These are phyloP conservation scores for Podotricha telesiphe DNA, from an alignment of 2,888 invertebrate genomes.

Conservation along the genomic window DNA sequence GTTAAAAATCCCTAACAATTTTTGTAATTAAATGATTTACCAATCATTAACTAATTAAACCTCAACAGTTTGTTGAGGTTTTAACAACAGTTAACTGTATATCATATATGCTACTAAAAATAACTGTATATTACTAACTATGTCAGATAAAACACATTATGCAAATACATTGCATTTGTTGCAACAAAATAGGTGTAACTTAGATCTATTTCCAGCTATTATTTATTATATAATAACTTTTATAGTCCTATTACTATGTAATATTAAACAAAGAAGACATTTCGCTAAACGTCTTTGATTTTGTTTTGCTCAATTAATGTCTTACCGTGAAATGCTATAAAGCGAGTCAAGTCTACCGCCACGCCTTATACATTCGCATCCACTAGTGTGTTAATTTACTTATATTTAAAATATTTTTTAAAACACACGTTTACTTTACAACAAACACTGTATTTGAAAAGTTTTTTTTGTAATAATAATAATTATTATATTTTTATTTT, in stretches of 20 bases:
- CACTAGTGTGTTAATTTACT: slow-evolving; percentile 11
- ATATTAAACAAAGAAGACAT: slow-evolving; percentile 39
- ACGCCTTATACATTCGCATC: slow-evolving; percentile 59
- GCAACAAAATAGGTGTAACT: neutral
- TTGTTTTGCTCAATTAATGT: slow-evolving; percentile 76
- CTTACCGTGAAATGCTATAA: slow-evolving; percentile 76
- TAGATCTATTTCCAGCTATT: slow-evolving; percentile 20
- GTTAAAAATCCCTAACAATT: too few species aligned
- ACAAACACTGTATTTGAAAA: too few species aligned
- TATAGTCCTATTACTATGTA: slow-evolving; percentile 33
- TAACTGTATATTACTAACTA: too few species aligned
- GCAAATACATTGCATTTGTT: neutral
- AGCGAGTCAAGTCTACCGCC: slow-evolving; percentile 59
- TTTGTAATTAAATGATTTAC: too few species aligned
- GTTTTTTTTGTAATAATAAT: too few species aligned
- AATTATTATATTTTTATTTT: too few species aligned
- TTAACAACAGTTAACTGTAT: too few species aligned
- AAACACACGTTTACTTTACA: neutral
- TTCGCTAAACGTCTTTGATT: slow-evolving; percentile 59
- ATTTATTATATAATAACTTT: slow-evolving; percentile 24
- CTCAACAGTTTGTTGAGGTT: too few species aligned
- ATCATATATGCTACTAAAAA: too few species aligned
- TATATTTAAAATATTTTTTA: neutral
- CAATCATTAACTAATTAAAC: too few species aligned
- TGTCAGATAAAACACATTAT: too few species aligned